Base-by-base conservation (phyloP, 2,797 vertebrate species). In the Sphaeramia orbicularis region DNA sequence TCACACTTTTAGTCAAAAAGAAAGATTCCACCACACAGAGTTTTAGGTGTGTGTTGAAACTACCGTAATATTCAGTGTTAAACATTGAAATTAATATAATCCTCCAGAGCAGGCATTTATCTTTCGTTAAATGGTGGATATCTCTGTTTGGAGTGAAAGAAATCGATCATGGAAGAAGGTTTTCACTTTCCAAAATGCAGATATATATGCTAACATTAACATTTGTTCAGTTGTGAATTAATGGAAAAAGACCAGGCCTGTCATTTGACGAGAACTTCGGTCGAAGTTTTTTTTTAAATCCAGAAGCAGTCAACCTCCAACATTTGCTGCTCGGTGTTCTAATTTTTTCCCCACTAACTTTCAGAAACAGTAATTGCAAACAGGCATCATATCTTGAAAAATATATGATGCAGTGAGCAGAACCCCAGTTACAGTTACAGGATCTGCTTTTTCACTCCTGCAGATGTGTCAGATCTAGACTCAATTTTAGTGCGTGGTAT, bases 61-160 rank as follows among this genome's bases (percentile, higher is more conserved):
- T 35, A 71, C 52, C 57, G 30, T 67, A 52, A 55, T 74, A 30
- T 73, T 83, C 71, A 80, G 59, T 16, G 65, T 69, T 77, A 61
- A 79, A 70, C 65, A 27, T 82, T 82, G 81, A 63, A 72, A 77
- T 62, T 81, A 81, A 86, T 56, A 71, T 43, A 68, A 75, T 66
- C 37, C 53, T 58, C 54, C 59, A 56, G 43, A 56, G 27, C 35
- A 54, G 49, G 57, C 80, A 56, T 76, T 72, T 47, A 53, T 42
- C 43, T 37, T 73, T 71, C 52, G 65, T 56, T 60, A 53, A 56
- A 80, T 47, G 27, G 45, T 58, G 61, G 49, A 40, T 65, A 53
- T 71, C 30, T 62, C 63, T 48, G 47, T 61, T 58, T 6, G 45
- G 47, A 60, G 21, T 53, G 55, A 81, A 82, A 54, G 47, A 71